Percentiles rank a stretch among this genome's conserved stretches.
These are phyloP conservation scores for Paelopatides confundens DNA, from an alignment of 53 echinoderm and acorn worm species.

Conservation along the genomic window DNA sequence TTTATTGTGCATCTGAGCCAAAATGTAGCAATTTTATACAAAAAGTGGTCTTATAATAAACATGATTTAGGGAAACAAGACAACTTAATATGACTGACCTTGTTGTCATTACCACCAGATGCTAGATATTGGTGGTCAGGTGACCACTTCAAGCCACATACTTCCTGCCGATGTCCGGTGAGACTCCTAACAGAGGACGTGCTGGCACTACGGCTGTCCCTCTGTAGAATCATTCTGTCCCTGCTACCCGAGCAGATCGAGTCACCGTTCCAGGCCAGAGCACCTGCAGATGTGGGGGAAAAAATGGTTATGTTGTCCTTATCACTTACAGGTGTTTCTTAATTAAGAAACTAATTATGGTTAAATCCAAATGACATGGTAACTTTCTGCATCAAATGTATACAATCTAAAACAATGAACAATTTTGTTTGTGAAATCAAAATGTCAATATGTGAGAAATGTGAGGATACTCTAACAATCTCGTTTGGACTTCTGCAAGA, in stretches of 20 bases:
- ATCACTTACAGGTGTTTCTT: no score
- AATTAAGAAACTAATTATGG: no score
- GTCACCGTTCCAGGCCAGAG: conserved; percentile 96
- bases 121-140: conserved; percentile 99
- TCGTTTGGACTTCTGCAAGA: no score
- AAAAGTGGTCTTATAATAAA: no score
- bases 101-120: conserved; percentile 97
- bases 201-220: conserved; percentile 84
- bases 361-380: background rate
- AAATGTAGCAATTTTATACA: no score
- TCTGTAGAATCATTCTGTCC: conserved; percentile 93
- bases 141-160: conserved; percentile 99
- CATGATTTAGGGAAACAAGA: no score
- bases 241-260: conserved; percentile 92
- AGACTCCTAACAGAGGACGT: conserved; percentile 72
- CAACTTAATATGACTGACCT: conserved; percentile 69
- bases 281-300: conserved; percentile 62
- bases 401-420: no score
- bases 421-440: no score
- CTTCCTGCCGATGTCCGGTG: conserved; percentile 91
- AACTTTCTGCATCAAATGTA: background rate
- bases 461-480: no score
- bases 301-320: no score
- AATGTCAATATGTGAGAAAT: no score
- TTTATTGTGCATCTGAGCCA: no score